Evolutionary conservation across 2,113 vertebrate genomes (phyloP).

Genomic region (Scomber colias): DNA sequence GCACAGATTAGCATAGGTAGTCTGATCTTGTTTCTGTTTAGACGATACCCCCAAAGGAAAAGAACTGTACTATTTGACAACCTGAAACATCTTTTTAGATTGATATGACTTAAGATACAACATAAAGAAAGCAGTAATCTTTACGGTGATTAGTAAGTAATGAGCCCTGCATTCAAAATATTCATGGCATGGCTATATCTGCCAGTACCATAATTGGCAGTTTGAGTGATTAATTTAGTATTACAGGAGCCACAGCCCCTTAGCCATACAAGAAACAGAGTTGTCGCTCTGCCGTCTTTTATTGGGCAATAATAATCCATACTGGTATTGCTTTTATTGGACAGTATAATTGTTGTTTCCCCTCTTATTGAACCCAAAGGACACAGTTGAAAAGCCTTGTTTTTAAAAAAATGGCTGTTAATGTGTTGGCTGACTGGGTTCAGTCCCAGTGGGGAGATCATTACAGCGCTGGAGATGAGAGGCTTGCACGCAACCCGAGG

Average conservation of each 20-base stretch:
- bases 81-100: background rate
- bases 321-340: slow-evolving; percentile 55
- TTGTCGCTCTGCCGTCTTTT: slow-evolving; percentile 28
- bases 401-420: slow-evolving; percentile 68
- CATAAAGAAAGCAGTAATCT: background rate
- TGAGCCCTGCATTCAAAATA: slow-evolving; percentile 16
- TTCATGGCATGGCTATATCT: background rate
- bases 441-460: slow-evolving; percentile 68
- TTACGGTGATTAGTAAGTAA: background rate
- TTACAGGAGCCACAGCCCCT: background rate
- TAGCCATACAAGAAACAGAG: slow-evolving; percentile 15
- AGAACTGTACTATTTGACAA: background rate
- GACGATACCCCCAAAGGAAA: slow-evolving; percentile 27
- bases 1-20: slow-evolving; percentile 65
- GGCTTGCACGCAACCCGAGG: slow-evolving; percentile 60
- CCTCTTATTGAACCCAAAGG: slow-evolving; percentile 58
- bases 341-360: slow-evolving; percentile 59
- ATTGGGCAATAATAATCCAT: slow-evolving; percentile 59
- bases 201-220: slow-evolving; percentile 3
- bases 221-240: slow-evolving; percentile 52
- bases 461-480: slow-evolving; percentile 72
- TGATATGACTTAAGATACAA: background rate
- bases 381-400: slow-evolving; percentile 47
- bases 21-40: slow-evolving; percentile 22
- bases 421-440: slow-evolving; percentile 67